Percentiles rank a stretch among this genome's conserved stretches.
Conservation (phyloP, 2,113 vertebrate species). For the Aspiorhynchus laticeps region DNA sequence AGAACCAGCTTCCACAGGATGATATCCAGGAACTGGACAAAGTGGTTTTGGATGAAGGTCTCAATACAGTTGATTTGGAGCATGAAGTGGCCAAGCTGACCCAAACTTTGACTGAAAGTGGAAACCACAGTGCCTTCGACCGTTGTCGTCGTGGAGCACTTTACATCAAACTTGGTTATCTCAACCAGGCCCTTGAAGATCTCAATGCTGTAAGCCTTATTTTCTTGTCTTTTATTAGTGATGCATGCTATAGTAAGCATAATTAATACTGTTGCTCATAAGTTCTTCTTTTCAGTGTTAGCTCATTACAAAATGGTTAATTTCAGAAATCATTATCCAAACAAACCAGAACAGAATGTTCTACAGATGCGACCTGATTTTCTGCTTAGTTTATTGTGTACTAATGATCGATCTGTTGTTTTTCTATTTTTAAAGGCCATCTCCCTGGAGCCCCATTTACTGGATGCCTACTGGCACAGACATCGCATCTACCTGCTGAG, state of each 20-base stretch:
- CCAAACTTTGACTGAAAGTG: constrained; percentile 64
- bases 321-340: constrained; percentile 13
- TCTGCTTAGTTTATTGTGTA: constrained; percentile 13
- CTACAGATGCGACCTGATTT: not conserved
- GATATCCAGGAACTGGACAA: constrained; percentile 61
- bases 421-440: constrained; percentile 69
- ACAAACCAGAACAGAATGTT: not conserved
- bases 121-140: constrained; percentile 64
- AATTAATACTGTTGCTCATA: not conserved
- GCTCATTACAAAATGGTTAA: not conserved
- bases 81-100: constrained; percentile 66
- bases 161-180: constrained; percentile 75
- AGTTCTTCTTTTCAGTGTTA: not conserved
- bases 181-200: constrained; percentile 73
- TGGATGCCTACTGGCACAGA: constrained; percentile 80
- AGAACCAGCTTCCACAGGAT: constrained; percentile 12
- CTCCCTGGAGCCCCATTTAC: constrained; percentile 72
- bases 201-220: constrained; percentile 72
- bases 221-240: not conserved
- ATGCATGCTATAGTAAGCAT: not conserved
- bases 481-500: constrained; percentile 80
- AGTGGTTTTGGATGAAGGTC: constrained; percentile 53
- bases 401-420: constrained; percentile 49
- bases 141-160: constrained; percentile 76
- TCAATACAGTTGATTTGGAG: constrained; percentile 62